phyloP scores from a whole-genome alignment of 2,797 vertebrate genomes.

The Poeciliopsis gracilis region DNA sequence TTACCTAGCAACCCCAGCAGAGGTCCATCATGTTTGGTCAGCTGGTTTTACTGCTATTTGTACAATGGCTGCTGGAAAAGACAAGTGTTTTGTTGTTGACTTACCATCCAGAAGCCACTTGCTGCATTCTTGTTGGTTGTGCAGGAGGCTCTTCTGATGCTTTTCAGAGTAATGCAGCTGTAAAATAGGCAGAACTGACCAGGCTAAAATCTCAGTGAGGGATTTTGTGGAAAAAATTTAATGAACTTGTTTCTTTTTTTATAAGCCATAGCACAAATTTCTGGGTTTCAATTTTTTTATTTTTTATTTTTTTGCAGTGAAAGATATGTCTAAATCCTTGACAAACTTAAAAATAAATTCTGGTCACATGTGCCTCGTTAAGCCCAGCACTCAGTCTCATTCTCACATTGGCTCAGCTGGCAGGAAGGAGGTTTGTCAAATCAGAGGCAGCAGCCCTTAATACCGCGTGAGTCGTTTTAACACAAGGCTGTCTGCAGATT shows the following conservation, averaged over 20 bases:
- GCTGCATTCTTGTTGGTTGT: too few relatives aligned
- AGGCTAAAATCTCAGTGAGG: neutral
- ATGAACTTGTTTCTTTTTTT: neutral
- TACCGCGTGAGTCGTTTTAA: constrained; percentile 43
- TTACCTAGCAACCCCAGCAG: too few relatives aligned
- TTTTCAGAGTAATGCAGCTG: too few relatives aligned
- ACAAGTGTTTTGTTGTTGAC: too few relatives aligned
- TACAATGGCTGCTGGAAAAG: too few relatives aligned
- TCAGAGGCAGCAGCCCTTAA: constrained; percentile 33
- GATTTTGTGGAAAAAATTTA: neutral
- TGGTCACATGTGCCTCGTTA: neutral
- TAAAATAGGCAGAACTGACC: too few relatives aligned
- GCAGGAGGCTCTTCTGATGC: too few relatives aligned
- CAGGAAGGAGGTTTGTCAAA: constrained; percentile 40
- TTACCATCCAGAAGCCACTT: too few relatives aligned
- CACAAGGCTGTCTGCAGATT: constrained; percentile 52
- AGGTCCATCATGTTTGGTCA: too few relatives aligned
- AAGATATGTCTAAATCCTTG: neutral
- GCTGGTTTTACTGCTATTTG: too few relatives aligned
- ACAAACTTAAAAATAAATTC: neutral
- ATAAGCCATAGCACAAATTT: neutral
- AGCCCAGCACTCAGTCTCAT: constrained; percentile 4
- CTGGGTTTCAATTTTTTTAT: neutral
- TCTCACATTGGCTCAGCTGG: constrained; percentile 46
- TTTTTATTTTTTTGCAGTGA: neutral